A percentile compares a stretch with the other conserved stretches of the same genome.
Conservation (phyloP, 2,113 vertebrate genomes). For the Dolichotis patagonum region DNA sequence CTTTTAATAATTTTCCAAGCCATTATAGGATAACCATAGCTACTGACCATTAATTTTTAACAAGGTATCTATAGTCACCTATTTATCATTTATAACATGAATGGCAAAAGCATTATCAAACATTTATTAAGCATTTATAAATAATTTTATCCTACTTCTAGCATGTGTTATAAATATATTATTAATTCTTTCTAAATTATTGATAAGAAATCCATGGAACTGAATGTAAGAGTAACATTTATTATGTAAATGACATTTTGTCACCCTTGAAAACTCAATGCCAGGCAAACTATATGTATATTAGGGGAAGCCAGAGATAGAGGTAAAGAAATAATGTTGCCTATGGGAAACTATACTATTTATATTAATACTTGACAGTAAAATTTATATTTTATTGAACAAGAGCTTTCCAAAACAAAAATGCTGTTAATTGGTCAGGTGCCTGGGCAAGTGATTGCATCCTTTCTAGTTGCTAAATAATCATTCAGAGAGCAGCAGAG, state of each 20-base stretch:
- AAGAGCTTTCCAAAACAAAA: neutral
- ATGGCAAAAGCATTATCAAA: constrained; percentile 82
- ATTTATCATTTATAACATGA: constrained; percentile 73
- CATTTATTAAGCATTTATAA: constrained; percentile 80
- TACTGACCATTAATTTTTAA: constrained; percentile 75
- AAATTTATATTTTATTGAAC: neutral
- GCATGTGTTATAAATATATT: constrained; percentile 76
- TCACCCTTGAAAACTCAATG: constrained; percentile 59
- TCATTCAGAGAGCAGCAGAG: neutral
- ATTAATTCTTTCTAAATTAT: constrained; percentile 78
- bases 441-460: neutral
- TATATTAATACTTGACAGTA: neutral
- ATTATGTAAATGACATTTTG: constrained; percentile 65
- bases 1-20: constrained; percentile 69
- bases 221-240: constrained; percentile 58
- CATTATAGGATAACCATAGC: constrained; percentile 69
- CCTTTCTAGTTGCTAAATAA: neutral
- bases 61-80: constrained; percentile 72
- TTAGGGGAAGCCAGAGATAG: neutral
- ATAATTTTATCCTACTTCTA: constrained; percentile 76
- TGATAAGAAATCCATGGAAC: constrained; percentile 73
- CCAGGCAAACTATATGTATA: neutral
- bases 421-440: neutral
- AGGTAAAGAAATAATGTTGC: neutral
- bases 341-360: constrained; percentile 25